Conservation (phyloP, 2,113 vertebrate genomes). For the Indri indri region DNA sequence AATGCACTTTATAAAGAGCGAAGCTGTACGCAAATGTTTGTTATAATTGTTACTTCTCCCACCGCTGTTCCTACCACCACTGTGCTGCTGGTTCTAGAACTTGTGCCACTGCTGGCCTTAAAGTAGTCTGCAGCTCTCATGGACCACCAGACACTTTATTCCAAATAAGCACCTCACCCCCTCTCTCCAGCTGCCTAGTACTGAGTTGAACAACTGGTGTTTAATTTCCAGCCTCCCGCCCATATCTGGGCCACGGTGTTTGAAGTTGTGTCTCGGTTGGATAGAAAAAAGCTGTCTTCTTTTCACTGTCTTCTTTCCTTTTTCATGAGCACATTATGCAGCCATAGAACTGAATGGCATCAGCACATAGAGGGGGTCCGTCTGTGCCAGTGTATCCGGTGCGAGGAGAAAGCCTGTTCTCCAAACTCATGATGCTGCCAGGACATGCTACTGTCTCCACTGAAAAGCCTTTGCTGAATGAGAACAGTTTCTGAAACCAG, state of each 20-base stretch:
- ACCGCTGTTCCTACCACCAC: neutral
- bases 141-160: neutral
- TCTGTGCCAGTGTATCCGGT: neutral
- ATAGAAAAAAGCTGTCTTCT: neutral
- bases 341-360: neutral
- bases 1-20: neutral
- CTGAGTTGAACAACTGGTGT: neutral
- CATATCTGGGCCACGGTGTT: neutral
- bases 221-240: neutral
- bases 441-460: neutral
- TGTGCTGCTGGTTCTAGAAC: neutral
- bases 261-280: neutral
- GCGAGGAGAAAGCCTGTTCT: neutral
- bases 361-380: neutral
- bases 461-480: neutral
- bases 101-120: neutral
- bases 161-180: neutral
- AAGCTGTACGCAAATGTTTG: neutral
- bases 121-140: neutral
- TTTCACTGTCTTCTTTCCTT: neutral
- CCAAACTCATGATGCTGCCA: neutral
- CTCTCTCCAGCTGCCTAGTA: neutral
- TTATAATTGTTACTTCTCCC: neutral
- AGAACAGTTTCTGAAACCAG: conserved; percentile 35
- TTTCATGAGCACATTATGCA: neutral